Evolutionary conservation across 2,797 vertebrate species (phyloP).

Genomic region (Amblyraja radiata): DNA sequence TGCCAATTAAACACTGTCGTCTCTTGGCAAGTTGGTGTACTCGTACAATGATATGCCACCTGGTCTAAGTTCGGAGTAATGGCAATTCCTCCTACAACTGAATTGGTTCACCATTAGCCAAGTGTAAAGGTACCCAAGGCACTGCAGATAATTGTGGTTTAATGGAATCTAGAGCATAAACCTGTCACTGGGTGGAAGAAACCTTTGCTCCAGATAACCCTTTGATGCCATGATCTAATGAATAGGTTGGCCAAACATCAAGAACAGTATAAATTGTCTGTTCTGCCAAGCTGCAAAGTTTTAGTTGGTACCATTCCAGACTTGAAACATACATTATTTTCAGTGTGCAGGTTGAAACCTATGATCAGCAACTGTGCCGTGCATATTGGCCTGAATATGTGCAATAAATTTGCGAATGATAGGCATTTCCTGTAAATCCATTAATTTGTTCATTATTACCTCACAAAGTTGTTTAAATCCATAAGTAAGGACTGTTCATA

Average conservation of each 20-base stretch:
- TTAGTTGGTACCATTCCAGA: neutral
- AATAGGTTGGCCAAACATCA: slow-evolving; percentile 7
- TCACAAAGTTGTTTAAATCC: neutral
- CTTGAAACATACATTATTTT: neutral
- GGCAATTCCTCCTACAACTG: neutral
- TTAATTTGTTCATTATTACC: neutral
- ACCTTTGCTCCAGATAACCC: neutral
- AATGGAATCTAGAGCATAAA: neutral
- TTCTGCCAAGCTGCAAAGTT: neutral
- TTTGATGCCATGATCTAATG: neutral
- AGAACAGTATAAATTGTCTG: neutral
- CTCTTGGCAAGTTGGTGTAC: no score
- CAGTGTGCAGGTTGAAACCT: neutral
- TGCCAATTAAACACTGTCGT: no score
- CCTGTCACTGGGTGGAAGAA: neutral
- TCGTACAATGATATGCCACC: neutral
- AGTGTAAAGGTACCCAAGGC: neutral
- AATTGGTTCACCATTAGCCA: neutral
- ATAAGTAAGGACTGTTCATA: neutral
- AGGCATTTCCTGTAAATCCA: neutral
- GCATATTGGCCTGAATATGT: neutral
- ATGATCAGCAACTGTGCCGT: neutral
- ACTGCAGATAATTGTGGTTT: neutral
- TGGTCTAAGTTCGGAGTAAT: neutral
- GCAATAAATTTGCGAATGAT: neutral